Percentiles rank a stretch among this genome's conserved stretches.
Evolutionary conservation across 2,888 invertebrate species (phyloP).

Genomic region (Griposia aprilina): DNA sequence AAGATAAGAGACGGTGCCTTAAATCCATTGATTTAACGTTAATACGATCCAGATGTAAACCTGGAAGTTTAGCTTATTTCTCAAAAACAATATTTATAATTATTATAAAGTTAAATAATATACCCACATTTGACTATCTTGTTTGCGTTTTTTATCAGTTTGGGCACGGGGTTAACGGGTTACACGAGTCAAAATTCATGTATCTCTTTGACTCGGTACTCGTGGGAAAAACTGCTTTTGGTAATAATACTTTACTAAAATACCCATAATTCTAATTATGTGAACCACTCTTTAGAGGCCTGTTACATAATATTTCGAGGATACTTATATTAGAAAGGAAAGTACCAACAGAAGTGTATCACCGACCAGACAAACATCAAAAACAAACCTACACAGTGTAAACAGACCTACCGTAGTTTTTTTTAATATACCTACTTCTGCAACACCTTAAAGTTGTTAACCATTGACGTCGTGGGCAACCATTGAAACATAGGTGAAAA

Average conservation of each 20-base stretch:
- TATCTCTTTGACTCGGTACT: constrained; percentile 45
- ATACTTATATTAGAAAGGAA: not conserved
- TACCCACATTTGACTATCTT: constrained; percentile 25
- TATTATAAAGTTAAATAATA: not conserved
- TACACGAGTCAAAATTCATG: constrained; percentile 37
- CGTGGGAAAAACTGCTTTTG: constrained; percentile 41
- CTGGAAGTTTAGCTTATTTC: not conserved
- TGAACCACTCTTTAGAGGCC: not conserved
- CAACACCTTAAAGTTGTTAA: not conserved
- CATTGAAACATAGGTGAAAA: not conserved
- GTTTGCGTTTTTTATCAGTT: constrained; percentile 44
- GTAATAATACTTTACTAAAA: constrained; percentile 5
- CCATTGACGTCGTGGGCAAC: not conserved
- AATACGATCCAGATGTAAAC: not conserved
- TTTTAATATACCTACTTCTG: not conserved
- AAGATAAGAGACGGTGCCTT: not conserved
- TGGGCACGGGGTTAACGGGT: constrained; percentile 33
- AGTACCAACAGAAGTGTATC: not conserved
- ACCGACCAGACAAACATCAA: no score
- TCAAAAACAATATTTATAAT: not conserved
- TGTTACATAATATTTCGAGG: not conserved
- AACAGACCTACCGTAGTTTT: not conserved
- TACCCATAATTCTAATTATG: not conserved
- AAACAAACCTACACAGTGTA: no score
- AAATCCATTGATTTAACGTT: not conserved